Evolutionary conservation across 2,113 vertebrate species (phyloP), one percentile per base, ranked within the genome.

Genomic region (Glaucidium brasilianum): DNA sequence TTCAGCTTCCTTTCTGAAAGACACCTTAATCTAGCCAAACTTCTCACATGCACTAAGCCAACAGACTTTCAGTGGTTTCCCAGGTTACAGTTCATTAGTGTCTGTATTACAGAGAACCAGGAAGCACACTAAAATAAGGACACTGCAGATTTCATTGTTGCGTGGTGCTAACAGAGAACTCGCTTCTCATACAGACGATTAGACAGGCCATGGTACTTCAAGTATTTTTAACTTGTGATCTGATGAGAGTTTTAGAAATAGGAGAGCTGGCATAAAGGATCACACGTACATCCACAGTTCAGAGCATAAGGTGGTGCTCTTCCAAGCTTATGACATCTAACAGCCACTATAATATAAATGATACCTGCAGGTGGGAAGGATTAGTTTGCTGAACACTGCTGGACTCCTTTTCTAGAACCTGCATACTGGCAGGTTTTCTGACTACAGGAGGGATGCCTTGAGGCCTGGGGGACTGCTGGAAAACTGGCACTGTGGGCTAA

Each of bases 61-160:
- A 37, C 41, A 79, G 88, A 26, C 37, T 81, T 67, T 55, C 67
- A 32, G 62, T 91, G 79, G 89, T 95, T 97, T 95, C 94, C 96
- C 93, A 71, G 92, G 85, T 92, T 94, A 93, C 86, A 81, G 73
- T 92, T 96, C 96, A 91, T 92, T 95, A 96, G 83, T 62, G 47
- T 19, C 73, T 88, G 41, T 75, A 69, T 22, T 43, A 47, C 58
- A 77, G 76, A 55, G 55, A 79, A 60, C 49, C 18, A 30, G 29
- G 80, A 81, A 78, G 56, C 49, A 52, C 32, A 15, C 32, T 56
- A 12, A 80, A 91, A 86, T 75, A 88, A 85, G 76, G 78, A 60
- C 87, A 69, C 62, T 63, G 81, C 87, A 64, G 77, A 72, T 79
- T 72, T 95, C 82, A 88, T 64, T 93, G 91, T 47, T 83, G 71